Evolutionary conservation across 1,140 invertebrate species (phyloP).

Genomic region (Acyrthosiphon pisum): DNA sequence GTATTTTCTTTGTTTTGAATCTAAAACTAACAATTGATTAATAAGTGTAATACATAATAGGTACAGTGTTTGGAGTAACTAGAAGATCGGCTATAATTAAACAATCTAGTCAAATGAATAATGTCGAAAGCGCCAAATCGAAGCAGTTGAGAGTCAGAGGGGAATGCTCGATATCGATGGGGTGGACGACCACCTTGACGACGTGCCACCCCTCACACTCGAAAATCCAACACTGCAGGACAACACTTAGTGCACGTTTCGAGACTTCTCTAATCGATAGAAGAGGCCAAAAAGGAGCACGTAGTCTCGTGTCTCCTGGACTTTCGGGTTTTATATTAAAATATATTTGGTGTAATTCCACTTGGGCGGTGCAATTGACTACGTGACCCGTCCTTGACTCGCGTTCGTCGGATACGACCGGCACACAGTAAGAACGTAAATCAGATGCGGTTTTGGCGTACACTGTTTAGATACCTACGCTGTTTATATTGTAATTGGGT

Average conservation of each 20-base stretch:
- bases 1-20: no score
- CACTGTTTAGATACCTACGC: neutral
- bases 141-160: neutral
- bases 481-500: constrained; percentile 38
- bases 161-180: neutral
- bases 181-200: neutral
- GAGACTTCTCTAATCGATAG: neutral
- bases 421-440: neutral
- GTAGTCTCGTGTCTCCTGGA: neutral
- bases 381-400: constrained; percentile 16
- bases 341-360: neutral
- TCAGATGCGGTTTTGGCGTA: neutral
- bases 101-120: neutral
- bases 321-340: constrained; percentile 26
- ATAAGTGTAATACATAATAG: no score
- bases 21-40: no score
- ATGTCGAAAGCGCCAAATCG: neutral
- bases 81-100: no score
- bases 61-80: no score
- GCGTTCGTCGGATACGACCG: neutral
- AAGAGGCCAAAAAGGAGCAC: neutral
- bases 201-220: neutral
- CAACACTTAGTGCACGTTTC: neutral
- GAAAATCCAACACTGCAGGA: neutral
- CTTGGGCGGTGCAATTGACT: neutral